phyloP scores from a whole-genome alignment of 2,888 invertebrate genomes.

The Resseliella maxima region DNA sequence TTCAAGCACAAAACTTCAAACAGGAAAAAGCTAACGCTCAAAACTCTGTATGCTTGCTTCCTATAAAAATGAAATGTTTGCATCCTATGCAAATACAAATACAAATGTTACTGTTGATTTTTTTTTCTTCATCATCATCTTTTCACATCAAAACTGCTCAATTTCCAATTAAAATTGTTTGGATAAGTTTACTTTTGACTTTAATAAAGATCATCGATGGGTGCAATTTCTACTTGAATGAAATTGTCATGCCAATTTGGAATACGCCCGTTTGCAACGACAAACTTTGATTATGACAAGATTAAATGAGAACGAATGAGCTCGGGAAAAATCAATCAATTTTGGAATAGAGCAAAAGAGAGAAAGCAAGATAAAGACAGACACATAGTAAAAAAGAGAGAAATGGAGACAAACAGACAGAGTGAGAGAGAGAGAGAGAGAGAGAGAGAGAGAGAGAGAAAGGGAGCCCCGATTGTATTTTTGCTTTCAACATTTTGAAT shows the following conservation, averaged over 20 bases:
- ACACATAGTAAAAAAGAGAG: too few relatives aligned
- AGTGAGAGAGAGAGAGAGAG: too few relatives aligned
- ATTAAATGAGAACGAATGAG: conserved; percentile 22
- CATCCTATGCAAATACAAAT: neutral
- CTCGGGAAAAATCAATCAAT: conserved; percentile 50
- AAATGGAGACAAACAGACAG: too few relatives aligned
- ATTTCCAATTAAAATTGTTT: neutral
- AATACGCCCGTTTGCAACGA: neutral
- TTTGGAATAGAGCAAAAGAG: neutral
- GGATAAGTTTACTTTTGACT: neutral
- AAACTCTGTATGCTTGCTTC: neutral
- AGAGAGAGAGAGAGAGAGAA: too few relatives aligned
- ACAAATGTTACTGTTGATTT: neutral
- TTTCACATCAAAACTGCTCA: neutral
- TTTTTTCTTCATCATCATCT: too few relatives aligned
- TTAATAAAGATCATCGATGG: neutral
- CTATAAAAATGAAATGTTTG: neutral
- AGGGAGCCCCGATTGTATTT: neutral
- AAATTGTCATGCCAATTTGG: neutral
- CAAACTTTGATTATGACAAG: conserved; percentile 24
- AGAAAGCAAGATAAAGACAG: too few relatives aligned
- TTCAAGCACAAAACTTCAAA: too few relatives aligned
- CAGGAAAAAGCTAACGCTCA: neutral
- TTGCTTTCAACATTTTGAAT: neutral
- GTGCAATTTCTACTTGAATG: neutral